Percentiles rank a stretch among this genome's conserved stretches.
These are phyloP conservation scores for Yponomeuta evonymella DNA, from an alignment of 2,888 invertebrate species.

Conservation along the genomic window DNA sequence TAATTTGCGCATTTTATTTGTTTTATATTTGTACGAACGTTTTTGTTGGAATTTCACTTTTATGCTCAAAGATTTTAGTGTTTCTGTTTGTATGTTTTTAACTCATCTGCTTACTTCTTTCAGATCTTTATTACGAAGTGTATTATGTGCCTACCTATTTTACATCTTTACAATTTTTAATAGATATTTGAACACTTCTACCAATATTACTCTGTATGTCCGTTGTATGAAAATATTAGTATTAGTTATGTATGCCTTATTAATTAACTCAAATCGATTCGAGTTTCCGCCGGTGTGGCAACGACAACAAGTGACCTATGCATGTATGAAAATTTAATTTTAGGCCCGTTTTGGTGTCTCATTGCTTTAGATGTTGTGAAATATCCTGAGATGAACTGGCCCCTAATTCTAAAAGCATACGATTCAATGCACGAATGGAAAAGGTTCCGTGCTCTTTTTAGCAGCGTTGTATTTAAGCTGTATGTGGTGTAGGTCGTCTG, in stretches of 20 bases:
- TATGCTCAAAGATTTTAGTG: conserved; percentile 8
- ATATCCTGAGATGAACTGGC: conserved; percentile 21
- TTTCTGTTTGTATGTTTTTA: background rate
- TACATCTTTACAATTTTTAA: background rate
- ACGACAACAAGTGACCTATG: conserved; percentile 9
- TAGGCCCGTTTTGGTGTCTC: conserved; percentile 43
- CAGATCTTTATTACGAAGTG: background rate
- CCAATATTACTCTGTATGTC: background rate
- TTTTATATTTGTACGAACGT: background rate
- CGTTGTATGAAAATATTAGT: no score
- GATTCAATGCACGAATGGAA: no score
- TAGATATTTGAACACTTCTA: background rate
- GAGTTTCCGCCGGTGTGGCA: background rate
- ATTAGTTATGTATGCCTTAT: background rate
- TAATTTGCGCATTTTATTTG: background rate
- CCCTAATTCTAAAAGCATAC: background rate
- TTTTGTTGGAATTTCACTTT: background rate
- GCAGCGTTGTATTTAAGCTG: no score
- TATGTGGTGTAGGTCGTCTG: no score
- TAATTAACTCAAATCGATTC: background rate
- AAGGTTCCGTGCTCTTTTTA: no score
- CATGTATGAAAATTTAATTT: conserved; percentile 35
- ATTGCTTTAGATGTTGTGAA: conserved; percentile 55
- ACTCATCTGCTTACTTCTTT: background rate
- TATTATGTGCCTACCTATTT: background rate